Percentiles rank a stretch among this genome's conserved stretches.
These are phyloP conservation scores for Listrodromus nycthemerus DNA, from an alignment of 2,888 invertebrate genomes.

Conservation along the genomic window DNA sequence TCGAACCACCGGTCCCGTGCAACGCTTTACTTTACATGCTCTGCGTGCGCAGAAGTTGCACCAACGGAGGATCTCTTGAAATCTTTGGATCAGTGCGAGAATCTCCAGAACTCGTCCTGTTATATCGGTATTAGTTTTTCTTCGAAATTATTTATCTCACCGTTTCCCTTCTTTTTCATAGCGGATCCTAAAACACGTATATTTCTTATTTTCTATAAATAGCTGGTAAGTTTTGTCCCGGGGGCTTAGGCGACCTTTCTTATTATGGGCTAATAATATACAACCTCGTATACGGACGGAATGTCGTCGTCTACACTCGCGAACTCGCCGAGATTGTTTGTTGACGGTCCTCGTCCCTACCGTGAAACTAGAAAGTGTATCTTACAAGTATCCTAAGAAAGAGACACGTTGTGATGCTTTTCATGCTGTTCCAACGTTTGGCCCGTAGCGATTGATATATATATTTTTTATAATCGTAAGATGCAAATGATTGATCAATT, in stretches of 20 bases:
- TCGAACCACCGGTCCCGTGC: slow-evolving; percentile 15
- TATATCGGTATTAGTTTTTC: not conserved
- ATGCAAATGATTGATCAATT: slow-evolving; percentile 28
- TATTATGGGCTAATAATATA: not conserved
- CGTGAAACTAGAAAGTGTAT: slow-evolving; percentile 48
- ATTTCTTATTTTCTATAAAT: slow-evolving; percentile 1
- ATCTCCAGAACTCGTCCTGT: not conserved
- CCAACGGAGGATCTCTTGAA: not conserved
- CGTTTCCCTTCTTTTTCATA: not conserved
- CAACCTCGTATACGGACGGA: not conserved
- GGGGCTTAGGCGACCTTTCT: not conserved
- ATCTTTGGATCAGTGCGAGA: not conserved
- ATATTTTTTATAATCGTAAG: not conserved
- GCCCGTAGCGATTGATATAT: not conserved
- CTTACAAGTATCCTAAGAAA: slow-evolving; percentile 14
- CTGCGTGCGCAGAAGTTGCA: not conserved
- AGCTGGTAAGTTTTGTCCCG: not conserved
- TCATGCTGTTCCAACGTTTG: not conserved
- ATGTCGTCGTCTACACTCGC: too few species aligned
- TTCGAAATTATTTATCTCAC: not conserved
- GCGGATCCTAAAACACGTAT: not conserved
- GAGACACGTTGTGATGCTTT: slow-evolving; percentile 12
- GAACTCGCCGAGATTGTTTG: slow-evolving; percentile 10
- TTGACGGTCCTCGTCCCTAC: slow-evolving; percentile 36
- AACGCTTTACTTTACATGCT: slow-evolving; percentile 6